Evolutionary conservation across 2,113 vertebrate genomes (phyloP).

Genomic region (Triplophysa siluroides): DNA sequence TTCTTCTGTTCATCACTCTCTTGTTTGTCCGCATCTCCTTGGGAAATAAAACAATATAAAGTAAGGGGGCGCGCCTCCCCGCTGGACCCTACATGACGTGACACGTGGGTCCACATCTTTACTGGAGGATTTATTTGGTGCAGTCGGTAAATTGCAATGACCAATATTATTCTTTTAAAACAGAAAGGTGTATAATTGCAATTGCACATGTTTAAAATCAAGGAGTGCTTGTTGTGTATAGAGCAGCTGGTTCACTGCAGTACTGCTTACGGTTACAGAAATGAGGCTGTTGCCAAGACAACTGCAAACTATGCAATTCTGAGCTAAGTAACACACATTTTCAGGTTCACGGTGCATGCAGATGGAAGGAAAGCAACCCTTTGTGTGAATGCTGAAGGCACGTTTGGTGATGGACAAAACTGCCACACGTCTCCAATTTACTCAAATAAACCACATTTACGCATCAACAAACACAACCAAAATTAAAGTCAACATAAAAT

Average conservation of each 20-base stretch:
- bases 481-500: neutral
- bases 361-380: neutral
- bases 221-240: neutral
- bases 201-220: neutral
- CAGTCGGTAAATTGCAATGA: conserved; percentile 24
- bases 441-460: neutral
- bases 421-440: neutral
- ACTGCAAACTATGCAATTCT: conserved; percentile 17
- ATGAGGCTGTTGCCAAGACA: conserved; percentile 7
- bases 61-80: conserved; percentile 80
- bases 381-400: neutral
- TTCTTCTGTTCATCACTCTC: conserved; percentile 95
- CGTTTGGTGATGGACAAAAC: neutral
- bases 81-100: conserved; percentile 51
- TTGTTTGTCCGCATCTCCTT: conserved; percentile 91
- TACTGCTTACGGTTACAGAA: neutral
- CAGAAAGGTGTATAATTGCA: conserved; percentile 19
- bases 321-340: conserved; percentile 55
- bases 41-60: conserved; percentile 81
- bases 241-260: neutral
- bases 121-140: conserved; percentile 16
- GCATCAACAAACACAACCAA: neutral
- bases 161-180: neutral
- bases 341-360: conserved; percentile 8
- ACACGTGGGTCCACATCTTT: conserved; percentile 55